These are phyloP conservation scores for Perizoma affinitatum DNA, from an alignment of 2,888 invertebrate species.

Conservation along the genomic window DNA sequence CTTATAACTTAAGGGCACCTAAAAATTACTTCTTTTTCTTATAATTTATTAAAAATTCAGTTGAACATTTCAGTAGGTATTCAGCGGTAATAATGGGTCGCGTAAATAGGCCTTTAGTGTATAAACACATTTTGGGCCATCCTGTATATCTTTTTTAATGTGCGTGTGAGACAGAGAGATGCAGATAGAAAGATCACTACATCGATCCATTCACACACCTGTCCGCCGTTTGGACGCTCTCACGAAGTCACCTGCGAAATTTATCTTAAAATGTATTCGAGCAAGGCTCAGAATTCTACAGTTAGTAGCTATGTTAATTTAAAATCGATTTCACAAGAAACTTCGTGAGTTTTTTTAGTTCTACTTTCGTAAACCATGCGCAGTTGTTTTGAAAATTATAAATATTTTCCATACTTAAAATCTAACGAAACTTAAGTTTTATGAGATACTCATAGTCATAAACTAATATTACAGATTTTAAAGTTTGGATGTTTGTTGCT, in stretches of 20 bases:
- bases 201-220: constrained; percentile 82
- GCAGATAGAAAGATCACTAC: constrained; percentile 78
- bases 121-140: constrained; percentile 1
- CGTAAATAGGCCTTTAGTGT: background rate
- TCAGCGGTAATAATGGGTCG: no score
- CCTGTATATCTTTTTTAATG: constrained; percentile 39
- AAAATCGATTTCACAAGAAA: constrained; percentile 67
- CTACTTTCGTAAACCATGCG: constrained; percentile 54
- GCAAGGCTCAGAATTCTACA: constrained; percentile 51
- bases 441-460: no score
- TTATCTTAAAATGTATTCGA: constrained; percentile 59
- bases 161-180: constrained; percentile 78
- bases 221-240: constrained; percentile 69
- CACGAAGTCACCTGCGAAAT: constrained; percentile 84
- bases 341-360: constrained; percentile 74
- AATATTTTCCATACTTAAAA: background rate
- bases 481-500: no score
- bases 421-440: no score
- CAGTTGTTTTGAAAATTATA: constrained; percentile 4
- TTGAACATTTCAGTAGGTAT: no score
- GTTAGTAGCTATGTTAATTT: constrained; percentile 60
- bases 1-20: no score
- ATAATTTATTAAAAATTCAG: no score
- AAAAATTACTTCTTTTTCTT: no score
- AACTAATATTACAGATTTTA: no score